Evolutionary conservation across 2,888 invertebrate genomes (phyloP).

Genomic region (Mystacides longicornis): DNA sequence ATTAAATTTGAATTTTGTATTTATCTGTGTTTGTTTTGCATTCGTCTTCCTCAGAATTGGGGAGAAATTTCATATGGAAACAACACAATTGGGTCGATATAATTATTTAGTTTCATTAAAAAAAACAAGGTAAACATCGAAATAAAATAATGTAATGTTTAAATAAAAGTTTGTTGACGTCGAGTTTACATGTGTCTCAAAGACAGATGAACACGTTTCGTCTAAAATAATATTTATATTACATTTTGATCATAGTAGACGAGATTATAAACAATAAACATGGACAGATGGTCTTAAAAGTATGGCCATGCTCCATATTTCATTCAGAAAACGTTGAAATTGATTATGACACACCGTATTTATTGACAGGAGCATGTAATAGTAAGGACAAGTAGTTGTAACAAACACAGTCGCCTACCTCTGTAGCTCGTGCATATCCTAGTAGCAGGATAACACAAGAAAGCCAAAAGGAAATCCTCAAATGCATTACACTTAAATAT

Average conservation of each 20-base stretch:
- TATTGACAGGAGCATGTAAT: background rate
- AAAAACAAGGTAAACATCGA: too few species aligned
- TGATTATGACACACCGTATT: background rate
- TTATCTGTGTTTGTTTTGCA: too few species aligned
- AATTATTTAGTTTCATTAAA: too few species aligned
- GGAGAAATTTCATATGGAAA: too few species aligned
- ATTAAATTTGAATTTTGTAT: too few species aligned
- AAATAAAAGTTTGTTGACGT: slow-evolving; percentile 21
- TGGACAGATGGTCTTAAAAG: background rate
- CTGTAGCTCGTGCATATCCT: slow-evolving; percentile 67
- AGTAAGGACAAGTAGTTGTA: background rate
- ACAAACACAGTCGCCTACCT: slow-evolving; percentile 62
- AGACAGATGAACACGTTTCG: slow-evolving; percentile 12
- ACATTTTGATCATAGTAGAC: background rate
- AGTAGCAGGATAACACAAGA: slow-evolving; percentile 64
- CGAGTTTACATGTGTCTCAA: slow-evolving; percentile 17
- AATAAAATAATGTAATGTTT: too few species aligned
- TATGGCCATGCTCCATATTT: background rate
- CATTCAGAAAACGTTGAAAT: background rate
- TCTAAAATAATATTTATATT: slow-evolving; percentile 6
- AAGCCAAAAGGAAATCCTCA: slow-evolving; percentile 68
- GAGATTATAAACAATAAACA: slow-evolving; percentile 11
- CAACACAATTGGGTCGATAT: too few species aligned
- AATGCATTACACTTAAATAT: slow-evolving; percentile 61
- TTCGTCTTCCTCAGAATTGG: too few species aligned